These are phyloP conservation scores for Pteruthius melanotis DNA, from an alignment of 2,113 vertebrate genomes.

Conservation along the genomic window DNA sequence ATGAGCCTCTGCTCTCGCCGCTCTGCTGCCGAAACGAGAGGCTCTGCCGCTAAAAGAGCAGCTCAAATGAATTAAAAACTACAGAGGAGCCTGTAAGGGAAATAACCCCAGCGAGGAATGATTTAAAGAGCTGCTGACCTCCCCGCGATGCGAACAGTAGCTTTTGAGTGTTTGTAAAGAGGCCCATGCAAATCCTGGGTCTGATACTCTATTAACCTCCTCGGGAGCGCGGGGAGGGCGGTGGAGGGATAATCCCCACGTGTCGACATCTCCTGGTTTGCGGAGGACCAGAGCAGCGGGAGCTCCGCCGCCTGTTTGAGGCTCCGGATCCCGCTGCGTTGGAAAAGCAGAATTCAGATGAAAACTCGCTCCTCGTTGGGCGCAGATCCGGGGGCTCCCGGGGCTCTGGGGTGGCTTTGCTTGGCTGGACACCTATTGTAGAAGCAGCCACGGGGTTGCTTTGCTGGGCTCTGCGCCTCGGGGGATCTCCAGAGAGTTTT, in stretches of 20 bases:
- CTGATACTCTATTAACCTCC: conserved; percentile 1
- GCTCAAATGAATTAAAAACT: conserved; percentile 55
- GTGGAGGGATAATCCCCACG: neutral
- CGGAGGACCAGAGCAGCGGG: neutral
- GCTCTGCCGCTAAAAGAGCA: conserved; percentile 13
- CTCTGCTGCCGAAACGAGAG: neutral
- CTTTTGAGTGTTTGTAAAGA: neutral
- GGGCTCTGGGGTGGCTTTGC: rapidly evolving
- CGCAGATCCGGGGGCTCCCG: rapidly evolving
- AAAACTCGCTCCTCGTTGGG: rapidly evolving
- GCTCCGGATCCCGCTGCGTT: neutral
- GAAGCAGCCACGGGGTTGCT: rapidly evolving
- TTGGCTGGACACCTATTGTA: rapidly evolving
- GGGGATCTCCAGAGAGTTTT: rapidly evolving
- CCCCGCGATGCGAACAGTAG: neutral
- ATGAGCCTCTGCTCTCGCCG: neutral
- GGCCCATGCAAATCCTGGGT: neutral
- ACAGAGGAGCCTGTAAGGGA: neutral
- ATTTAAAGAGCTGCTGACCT: conserved; percentile 50
- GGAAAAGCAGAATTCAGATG: neutral
- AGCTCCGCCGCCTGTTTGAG: neutral
- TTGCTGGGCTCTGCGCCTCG: neutral
- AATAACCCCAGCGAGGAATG: conserved; percentile 4
- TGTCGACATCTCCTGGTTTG: neutral
- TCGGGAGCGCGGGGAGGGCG: neutral